Evolutionary conservation across 1,140 invertebrate genomes (phyloP).

Genomic region (Drosophila miranda): DNA sequence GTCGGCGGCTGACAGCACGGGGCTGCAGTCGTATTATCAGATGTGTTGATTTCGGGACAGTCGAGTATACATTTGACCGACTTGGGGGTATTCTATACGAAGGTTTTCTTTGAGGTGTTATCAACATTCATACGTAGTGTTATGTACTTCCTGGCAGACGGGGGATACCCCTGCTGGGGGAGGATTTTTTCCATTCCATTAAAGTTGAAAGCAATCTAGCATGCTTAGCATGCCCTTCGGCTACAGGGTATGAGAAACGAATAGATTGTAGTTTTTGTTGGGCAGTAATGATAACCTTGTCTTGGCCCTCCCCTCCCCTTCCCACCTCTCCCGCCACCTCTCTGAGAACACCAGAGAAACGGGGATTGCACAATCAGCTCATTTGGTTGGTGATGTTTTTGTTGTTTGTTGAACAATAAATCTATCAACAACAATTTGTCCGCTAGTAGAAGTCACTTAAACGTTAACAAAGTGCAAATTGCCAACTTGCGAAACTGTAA

Average conservation of each 20-base stretch:
- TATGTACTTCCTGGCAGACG: too few species aligned
- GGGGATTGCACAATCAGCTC: conserved; percentile 2
- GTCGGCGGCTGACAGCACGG: not conserved
- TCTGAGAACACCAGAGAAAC: too few species aligned
- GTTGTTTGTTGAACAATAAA: conserved; percentile 24
- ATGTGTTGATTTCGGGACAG: conserved; percentile 33
- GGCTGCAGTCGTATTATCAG: conserved; percentile 32
- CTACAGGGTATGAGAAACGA: not conserved
- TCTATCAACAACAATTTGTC: conserved; percentile 73
- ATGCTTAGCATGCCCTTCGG: too few species aligned
- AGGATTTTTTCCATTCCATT: too few species aligned
- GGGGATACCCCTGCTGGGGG: too few species aligned
- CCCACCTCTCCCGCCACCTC: not conserved
- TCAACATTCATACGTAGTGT: too few species aligned
- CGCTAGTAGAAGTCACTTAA: conserved; percentile 57
- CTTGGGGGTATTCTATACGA: too few species aligned
- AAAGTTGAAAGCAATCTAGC: too few species aligned
- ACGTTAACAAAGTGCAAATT: conserved; percentile 35
- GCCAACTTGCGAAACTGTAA: conserved; percentile 8
- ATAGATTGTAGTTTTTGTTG: conserved; percentile 21
- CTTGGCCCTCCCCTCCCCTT: conserved; percentile 4
- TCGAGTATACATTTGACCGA: too few species aligned
- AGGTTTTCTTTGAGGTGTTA: too few species aligned
- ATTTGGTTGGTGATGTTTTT: conserved; percentile 32
- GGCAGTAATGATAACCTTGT: conserved; percentile 37